These are phyloP conservation scores for Micoletzkya japonica DNA, from an alignment of 2,888 invertebrate species.

Conservation along the genomic window DNA sequence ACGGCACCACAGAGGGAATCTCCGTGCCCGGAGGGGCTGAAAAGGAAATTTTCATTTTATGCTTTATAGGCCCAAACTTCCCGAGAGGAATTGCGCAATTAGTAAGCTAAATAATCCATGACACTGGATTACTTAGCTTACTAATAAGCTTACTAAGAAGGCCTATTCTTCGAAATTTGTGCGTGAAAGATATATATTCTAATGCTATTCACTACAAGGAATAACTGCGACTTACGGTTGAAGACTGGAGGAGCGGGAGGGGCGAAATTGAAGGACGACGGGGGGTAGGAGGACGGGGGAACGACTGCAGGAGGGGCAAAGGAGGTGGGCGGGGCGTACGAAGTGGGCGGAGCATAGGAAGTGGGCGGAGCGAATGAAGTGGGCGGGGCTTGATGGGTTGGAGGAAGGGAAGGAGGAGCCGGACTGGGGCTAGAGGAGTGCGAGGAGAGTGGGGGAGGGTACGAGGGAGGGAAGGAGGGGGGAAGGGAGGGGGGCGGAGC, in stretches of 20 bases:
- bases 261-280: neutral
- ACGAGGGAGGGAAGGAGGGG: slow-evolving; percentile 22
- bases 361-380: too few species aligned
- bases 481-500: neutral
- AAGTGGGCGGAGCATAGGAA: slow-evolving; percentile 7
- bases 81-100: too few species aligned
- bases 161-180: too few species aligned
- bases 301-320: slow-evolving; percentile 6
- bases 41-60: too few species aligned
- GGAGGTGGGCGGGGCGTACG: slow-evolving; percentile 9
- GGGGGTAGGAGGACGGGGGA: slow-evolving; percentile 36
- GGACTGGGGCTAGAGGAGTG: too few species aligned
- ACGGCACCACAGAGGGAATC: slow-evolving; percentile 27
- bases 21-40: slow-evolving; percentile 19
- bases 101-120: too few species aligned
- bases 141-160: too few species aligned
- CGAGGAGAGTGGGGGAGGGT: slow-evolving; percentile 37
- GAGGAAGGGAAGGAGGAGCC: slow-evolving; percentile 20
- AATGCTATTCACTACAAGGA: too few species aligned
- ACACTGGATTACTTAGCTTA: too few species aligned
- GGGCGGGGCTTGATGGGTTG: too few species aligned
- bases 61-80: too few species aligned
- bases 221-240: slow-evolving; percentile 25
- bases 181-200: too few species aligned
- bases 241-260: slow-evolving; percentile 31